Evolutionary conservation across 2,888 invertebrate species (phyloP), one percentile per base, ranked within the genome.

Genomic region (Pandemis corylana): DNA sequence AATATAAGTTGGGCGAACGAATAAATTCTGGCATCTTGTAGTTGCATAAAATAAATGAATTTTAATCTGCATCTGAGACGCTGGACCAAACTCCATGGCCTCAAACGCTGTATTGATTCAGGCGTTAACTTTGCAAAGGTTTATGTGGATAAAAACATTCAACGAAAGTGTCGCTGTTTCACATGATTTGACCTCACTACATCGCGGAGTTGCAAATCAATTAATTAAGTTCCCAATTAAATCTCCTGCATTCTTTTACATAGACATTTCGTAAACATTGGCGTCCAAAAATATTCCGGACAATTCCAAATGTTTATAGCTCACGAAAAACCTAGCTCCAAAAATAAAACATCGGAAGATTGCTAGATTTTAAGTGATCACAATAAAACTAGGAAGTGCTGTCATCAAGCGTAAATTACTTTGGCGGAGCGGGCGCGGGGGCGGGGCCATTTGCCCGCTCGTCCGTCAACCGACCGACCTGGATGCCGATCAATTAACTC

Each of bases 381-480:
- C 62, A 70, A 77, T 76, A 77, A 85, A 46, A 86, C 88, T 89
- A 91, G 93, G 93, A 93, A 92, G 86, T 83, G 87, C 88, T 93
- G 93, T 93, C 93, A 89, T 87, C 93, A 81, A 84, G 76, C 88
- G 90, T 92, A 92, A 92, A 90, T 91, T 87, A 83, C 89, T 89
- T 89, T 76, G 82, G 77, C 75, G 78, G 78, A 71, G 77, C 77
- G 79, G 76, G 79, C 81, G 79, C 80, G 82, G 81, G 82, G 81
- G 77, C 76, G 84, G 82, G 84, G 88, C 90, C 90, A 91, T 91
- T 91, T 91, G 88, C 89, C 83, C 84, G 86, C 86, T 89, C 93
- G 90, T 92, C 92, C 89, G 90, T 93, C 89, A 89, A 77, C 78
- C 85, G 89, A 77, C 78, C 85, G 89, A 89, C 89, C 91, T 91